phyloP scores from a whole-genome alignment of 2,113 vertebrate genomes.

The Blennius ocellaris region DNA sequence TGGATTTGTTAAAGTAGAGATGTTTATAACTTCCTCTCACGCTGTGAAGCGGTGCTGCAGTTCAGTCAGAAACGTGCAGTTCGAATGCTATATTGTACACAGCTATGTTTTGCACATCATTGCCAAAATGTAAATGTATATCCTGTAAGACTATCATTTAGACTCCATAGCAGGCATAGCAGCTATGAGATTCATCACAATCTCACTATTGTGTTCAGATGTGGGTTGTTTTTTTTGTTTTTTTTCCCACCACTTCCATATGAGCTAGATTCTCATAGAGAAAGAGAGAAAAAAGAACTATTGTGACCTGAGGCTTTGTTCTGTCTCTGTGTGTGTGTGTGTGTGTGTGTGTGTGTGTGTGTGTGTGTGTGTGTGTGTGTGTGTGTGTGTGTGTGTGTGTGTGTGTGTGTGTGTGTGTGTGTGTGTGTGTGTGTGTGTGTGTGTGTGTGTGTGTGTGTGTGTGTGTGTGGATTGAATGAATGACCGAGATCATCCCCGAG shows the following conservation, averaged over 20 bases:
- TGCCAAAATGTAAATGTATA: slow-evolving; percentile 61
- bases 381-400: slow-evolving; percentile 2
- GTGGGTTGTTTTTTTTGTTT: slow-evolving; percentile 6
- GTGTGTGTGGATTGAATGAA: slow-evolving; percentile 15
- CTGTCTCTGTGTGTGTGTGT: slow-evolving; percentile 24
- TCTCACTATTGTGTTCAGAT: slow-evolving; percentile 37
- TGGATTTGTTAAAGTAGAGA: slow-evolving; percentile 61
- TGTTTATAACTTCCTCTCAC: slow-evolving; percentile 50
- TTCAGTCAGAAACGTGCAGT: slow-evolving; percentile 34
- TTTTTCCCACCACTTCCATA: slow-evolving; percentile 25
- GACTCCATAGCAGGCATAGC: slow-evolving; percentile 29
- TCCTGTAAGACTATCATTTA: slow-evolving; percentile 27
- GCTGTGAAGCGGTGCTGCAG: slow-evolving; percentile 35
- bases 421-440: neutral
- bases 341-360: no score
- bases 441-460: neutral
- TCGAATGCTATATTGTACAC: slow-evolving; percentile 41
- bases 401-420: neutral
- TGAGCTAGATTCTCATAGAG: slow-evolving; percentile 18
- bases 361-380: neutral
- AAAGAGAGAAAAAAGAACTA: slow-evolving; percentile 18
- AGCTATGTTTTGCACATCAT: slow-evolving; percentile 48
- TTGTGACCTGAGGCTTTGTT: slow-evolving; percentile 46
- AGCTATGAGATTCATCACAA: slow-evolving; percentile 51
- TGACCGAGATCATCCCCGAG: slow-evolving; percentile 45